phyloP scores from a whole-genome alignment of 2,797 vertebrate species.

The Pangasius djambal region DNA sequence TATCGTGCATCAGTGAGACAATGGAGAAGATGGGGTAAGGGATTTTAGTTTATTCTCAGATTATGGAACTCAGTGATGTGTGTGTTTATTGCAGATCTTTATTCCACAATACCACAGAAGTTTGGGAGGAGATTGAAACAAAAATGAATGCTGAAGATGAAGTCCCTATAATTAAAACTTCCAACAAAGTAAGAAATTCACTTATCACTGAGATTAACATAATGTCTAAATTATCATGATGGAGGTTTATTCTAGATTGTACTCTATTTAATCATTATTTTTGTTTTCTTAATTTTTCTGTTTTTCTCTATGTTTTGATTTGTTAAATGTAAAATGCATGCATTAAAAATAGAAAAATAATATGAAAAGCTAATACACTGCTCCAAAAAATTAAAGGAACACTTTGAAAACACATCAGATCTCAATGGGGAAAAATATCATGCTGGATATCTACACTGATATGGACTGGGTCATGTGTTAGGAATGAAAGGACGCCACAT shows the following conservation, averaged over 20 bases:
- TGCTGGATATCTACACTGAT: no score
- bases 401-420: no score
- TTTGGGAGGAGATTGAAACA: slow-evolving; percentile 94
- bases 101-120: slow-evolving; percentile 88
- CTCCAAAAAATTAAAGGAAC: no score
- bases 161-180: slow-evolving; percentile 92
- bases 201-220: not conserved
- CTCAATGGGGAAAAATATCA: no score
- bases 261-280: not conserved
- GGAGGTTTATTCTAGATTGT: not conserved
- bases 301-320: not conserved
- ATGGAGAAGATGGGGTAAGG: not conserved
- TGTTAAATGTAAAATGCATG: not conserved
- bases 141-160: slow-evolving; percentile 92
- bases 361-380: no score
- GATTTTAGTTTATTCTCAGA: not conserved
- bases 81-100: slow-evolving; percentile 69
- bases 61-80: not conserved
- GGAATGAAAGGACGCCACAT: no score
- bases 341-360: not conserved
- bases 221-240: not conserved
- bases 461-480: no score
- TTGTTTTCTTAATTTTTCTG: not conserved
- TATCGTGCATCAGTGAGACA: not conserved
- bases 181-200: slow-evolving; percentile 83